These are phyloP conservation scores for Cantharis lateralis DNA, from an alignment of 2,888 invertebrate genomes.

Conservation along the genomic window DNA sequence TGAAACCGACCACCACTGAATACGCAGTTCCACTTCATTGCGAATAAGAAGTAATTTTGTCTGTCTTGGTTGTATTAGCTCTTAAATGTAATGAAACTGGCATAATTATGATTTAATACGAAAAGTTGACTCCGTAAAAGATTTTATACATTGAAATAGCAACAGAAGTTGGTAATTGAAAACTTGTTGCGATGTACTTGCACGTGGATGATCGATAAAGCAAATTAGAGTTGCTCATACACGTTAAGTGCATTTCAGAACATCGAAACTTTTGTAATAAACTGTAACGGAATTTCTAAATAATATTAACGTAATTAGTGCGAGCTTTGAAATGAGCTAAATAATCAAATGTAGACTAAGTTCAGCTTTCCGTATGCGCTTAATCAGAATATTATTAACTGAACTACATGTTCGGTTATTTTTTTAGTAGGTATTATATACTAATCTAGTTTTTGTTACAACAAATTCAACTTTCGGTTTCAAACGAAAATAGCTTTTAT, in stretches of 20 bases:
- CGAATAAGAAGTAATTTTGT: neutral
- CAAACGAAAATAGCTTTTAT: too few relatives aligned
- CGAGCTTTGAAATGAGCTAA: neutral
- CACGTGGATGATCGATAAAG: neutral
- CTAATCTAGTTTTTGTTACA: too few relatives aligned
- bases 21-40: neutral
- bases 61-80: neutral
- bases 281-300: neutral
- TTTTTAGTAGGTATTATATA: too few relatives aligned
- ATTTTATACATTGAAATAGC: neutral
- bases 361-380: neutral
- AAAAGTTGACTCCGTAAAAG: neutral
- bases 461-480: too few relatives aligned
- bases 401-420: too few relatives aligned
- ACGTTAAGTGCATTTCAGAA: neutral
- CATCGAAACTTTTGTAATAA: neutral
- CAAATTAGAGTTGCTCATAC: neutral
- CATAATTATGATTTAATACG: neutral
- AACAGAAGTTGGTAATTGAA: neutral
- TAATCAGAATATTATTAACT: neutral
- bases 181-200: neutral
- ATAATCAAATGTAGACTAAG: neutral
- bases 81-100: neutral
- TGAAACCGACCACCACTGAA: neutral
- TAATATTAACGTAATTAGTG: neutral